Percentiles rank a stretch among this genome's conserved stretches.
These are phyloP conservation scores for Antheraea mylitta DNA, from an alignment of 1,140 invertebrate genomes.

Conservation along the genomic window DNA sequence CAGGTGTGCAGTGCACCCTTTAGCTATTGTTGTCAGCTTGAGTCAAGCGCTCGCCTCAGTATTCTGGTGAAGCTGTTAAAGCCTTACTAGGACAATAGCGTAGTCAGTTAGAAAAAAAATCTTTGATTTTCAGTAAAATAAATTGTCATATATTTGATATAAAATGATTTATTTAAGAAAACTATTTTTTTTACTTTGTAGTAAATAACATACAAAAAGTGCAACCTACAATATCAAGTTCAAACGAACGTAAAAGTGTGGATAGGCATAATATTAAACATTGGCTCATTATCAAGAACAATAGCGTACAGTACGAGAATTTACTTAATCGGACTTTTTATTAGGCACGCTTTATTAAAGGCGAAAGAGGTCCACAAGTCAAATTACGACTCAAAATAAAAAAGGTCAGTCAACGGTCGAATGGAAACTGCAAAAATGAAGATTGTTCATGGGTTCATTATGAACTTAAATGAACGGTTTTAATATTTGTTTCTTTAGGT, in stretches of 20 bases:
- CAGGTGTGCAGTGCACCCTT: too few species aligned
- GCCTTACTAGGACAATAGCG: too few species aligned
- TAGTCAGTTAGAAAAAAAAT: too few species aligned
- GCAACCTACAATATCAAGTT: conserved; percentile 27
- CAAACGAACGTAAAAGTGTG: conserved; percentile 30
- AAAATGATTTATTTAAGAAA: too few species aligned
- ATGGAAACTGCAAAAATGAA: conserved; percentile 54
- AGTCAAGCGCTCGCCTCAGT: too few species aligned
- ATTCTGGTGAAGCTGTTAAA: too few species aligned
- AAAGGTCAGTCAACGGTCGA: conserved; percentile 46
- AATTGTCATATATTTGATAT: too few species aligned
- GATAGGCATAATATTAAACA: conserved; percentile 35
- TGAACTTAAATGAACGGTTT: conserved; percentile 47
- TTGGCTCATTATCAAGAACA: conserved; percentile 57
- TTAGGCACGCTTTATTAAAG: conserved; percentile 58
- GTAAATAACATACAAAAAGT: not conserved
- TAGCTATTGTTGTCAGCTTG: too few species aligned
- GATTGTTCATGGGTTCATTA: conserved; percentile 70
- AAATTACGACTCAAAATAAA: conserved; percentile 57
- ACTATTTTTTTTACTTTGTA: too few species aligned
- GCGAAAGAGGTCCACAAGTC: conserved; percentile 53
- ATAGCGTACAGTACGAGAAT: conserved; percentile 52
- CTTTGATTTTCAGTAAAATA: too few species aligned
- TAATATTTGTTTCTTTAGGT: not conserved
- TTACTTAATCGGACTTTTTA: conserved; percentile 67